phyloP scores from a whole-genome alignment of 2,113 vertebrate genomes.

The Syngnathus typhle region DNA sequence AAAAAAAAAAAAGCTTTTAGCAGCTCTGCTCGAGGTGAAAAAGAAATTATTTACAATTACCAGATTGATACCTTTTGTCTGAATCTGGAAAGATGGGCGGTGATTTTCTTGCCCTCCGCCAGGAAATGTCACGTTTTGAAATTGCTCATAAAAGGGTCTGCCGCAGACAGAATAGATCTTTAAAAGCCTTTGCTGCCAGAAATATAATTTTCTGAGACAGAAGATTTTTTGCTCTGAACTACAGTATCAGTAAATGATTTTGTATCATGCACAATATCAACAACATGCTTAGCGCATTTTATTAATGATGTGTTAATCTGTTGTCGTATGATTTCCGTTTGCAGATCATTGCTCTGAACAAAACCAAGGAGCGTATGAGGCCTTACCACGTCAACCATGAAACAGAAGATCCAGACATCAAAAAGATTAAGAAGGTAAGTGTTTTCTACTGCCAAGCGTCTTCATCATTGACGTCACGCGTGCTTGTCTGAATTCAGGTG shows the following conservation, averaged over 20 bases:
- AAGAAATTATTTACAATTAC: conserved; percentile 2
- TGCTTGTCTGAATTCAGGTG: conserved; percentile 70
- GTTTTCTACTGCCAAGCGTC: neutral
- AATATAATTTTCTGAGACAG: neutral
- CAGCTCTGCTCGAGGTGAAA: conserved; percentile 2
- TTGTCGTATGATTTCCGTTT: neutral
- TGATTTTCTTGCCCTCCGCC: conserved; percentile 4
- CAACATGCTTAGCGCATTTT: no score
- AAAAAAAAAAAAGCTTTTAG: conserved; percentile 16
- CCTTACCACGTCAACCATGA: conserved; percentile 89
- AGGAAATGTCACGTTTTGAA: conserved; percentile 20
- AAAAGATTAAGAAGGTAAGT: conserved; percentile 97
- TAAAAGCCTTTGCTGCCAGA: neutral
- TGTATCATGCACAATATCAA: no score
- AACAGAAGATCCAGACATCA: conserved; percentile 95
- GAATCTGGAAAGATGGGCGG: conserved; percentile 1
- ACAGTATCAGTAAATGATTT: no score
- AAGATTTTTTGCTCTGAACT: neutral
- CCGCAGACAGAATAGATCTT: neutral
- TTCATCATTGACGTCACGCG: neutral
- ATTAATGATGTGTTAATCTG: no score
- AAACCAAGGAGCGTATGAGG: conserved; percentile 96
- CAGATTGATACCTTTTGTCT: conserved; percentile 13
- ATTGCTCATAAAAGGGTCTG: neutral
- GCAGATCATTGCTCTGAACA: conserved; percentile 91